phyloP scores from a whole-genome alignment of 2,113 vertebrate genomes.

The Vireo altiloquus region DNA sequence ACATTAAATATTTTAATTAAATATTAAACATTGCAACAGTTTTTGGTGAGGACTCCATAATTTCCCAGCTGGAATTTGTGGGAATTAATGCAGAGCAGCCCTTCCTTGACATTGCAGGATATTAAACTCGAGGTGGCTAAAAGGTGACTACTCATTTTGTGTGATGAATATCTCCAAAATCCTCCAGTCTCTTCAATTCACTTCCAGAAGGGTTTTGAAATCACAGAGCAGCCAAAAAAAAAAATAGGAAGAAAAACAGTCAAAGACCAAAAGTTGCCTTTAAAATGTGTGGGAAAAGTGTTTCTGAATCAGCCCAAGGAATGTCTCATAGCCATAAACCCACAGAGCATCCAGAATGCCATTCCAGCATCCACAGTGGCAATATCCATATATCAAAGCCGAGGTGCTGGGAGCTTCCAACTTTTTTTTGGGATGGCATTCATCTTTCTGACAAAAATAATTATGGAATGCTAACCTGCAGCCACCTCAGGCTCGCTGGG shows the following conservation, averaged over 20 bases:
- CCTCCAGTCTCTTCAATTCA: background rate
- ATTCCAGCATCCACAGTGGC: constrained; percentile 1
- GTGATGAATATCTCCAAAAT: background rate
- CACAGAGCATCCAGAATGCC: constrained; percentile 40
- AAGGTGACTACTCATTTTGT: background rate
- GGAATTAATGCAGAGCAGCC: background rate
- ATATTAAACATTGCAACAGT: no score
- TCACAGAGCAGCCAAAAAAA: background rate
- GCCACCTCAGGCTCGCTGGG: background rate
- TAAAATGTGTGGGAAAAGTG: constrained; percentile 10
- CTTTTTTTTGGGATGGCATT: constrained; percentile 49
- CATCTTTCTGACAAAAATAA: constrained; percentile 60
- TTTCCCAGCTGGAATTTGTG: background rate
- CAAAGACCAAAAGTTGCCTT: background rate
- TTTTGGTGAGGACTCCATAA: background rate
- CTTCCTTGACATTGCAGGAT: background rate
- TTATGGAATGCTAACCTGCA: constrained; percentile 30
- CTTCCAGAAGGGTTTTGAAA: background rate
- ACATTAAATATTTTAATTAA: no score
- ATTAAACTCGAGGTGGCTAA: background rate
- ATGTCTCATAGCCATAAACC: constrained; percentile 45
- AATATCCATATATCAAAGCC: constrained; percentile 51
- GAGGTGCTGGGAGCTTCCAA: constrained; percentile 17
- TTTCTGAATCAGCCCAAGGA: constrained; percentile 36
- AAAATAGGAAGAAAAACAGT: background rate